Conservation (phyloP, 2,113 vertebrate species). For the Gymnorhina tibicen region DNA sequence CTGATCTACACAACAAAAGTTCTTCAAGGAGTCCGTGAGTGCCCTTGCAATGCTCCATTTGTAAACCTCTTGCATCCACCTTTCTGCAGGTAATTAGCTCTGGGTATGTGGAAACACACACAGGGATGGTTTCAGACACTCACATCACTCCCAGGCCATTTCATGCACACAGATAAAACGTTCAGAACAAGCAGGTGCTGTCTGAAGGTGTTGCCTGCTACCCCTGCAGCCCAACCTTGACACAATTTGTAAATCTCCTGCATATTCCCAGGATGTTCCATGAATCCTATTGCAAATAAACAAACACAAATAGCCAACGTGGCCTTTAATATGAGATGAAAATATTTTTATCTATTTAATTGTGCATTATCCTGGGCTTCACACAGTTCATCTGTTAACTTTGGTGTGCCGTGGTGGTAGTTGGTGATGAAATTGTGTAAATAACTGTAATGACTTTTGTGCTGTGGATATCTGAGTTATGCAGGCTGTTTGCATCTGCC, state of each 20-base stretch:
- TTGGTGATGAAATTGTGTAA: constrained; percentile 3
- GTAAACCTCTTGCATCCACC: neutral
- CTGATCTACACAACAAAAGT: neutral
- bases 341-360: neutral
- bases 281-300: neutral
- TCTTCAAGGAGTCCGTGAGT: neutral
- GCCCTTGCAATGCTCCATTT: neutral
- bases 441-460: neutral
- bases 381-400: neutral
- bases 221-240: accelerated
- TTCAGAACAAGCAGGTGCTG: neutral
- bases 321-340: neutral
- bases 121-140: neutral
- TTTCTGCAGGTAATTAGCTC: neutral
- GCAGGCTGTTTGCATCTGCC: neutral
- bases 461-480: neutral
- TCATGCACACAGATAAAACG: neutral
- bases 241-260: neutral
- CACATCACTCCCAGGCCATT: neutral
- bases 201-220: neutral
- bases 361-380: neutral
- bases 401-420: neutral
- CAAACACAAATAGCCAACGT: neutral
- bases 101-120: neutral
- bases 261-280: neutral